phyloP scores from a whole-genome alignment of 2,113 vertebrate genomes.

The Neotoma lepida region DNA sequence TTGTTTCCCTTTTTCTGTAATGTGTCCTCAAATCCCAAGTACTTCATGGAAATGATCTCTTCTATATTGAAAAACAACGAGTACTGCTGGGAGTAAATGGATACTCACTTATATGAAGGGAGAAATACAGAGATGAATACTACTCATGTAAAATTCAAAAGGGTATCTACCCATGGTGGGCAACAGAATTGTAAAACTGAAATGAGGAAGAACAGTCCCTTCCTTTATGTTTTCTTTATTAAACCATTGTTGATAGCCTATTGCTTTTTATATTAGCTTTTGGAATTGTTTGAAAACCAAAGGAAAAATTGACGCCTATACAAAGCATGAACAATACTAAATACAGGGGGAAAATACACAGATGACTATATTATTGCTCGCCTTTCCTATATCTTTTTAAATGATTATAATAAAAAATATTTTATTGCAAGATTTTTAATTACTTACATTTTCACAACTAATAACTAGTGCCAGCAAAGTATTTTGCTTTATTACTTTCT shows the following conservation, averaged over 20 bases:
- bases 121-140: background rate
- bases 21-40: background rate
- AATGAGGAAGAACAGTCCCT: background rate
- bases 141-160: background rate
- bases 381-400: background rate
- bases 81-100: background rate
- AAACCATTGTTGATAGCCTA: background rate
- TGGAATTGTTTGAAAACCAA: constrained; percentile 16
- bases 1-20: background rate
- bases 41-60: constrained; percentile 15
- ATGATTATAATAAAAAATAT: constrained; percentile 12
- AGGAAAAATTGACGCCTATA: background rate
- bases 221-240: constrained; percentile 19
- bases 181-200: constrained; percentile 11
- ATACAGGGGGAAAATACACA: background rate
- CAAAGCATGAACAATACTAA: constrained; percentile 44
- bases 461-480: background rate
- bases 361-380: background rate
- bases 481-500: constrained; percentile 14
- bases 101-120: background rate
- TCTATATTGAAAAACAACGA: constrained; percentile 20
- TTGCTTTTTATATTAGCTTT: constrained; percentile 2
- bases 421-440: constrained; percentile 20
- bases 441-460: constrained; percentile 1
- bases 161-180: background rate